These are phyloP conservation scores for Archilochus colubris DNA, from an alignment of 2,113 vertebrate genomes.

Conservation along the genomic window DNA sequence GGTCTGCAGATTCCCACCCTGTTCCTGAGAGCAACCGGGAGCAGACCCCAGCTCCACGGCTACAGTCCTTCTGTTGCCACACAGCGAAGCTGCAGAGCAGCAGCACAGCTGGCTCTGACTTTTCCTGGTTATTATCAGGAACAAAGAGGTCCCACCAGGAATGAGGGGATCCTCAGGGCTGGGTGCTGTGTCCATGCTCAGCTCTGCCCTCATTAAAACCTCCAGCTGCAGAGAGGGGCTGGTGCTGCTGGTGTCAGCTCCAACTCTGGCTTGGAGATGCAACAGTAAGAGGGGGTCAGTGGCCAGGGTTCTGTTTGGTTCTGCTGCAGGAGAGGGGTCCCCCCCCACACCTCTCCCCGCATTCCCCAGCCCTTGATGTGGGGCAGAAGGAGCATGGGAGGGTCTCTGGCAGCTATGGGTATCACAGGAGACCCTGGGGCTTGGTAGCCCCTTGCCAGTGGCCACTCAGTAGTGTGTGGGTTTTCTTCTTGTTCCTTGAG, in stretches of 20 bases:
- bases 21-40: background rate
- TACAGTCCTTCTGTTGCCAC: fast-evolving
- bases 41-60: background rate
- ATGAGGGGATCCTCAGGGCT: background rate
- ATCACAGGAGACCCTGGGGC: background rate
- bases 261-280: background rate
- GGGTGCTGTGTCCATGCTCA: fast-evolving
- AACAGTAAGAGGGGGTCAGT: background rate
- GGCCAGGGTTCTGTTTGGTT: background rate
- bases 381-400: background rate
- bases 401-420: fast-evolving
- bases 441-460: background rate
- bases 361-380: background rate
- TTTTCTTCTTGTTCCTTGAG: background rate
- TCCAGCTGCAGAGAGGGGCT: fast-evolving
- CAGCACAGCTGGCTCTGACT: fast-evolving
- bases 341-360: fast-evolving
- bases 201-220: background rate
- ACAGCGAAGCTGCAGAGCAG: background rate
- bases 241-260: fast-evolving
- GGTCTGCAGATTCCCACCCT: fast-evolving
- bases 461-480: background rate
- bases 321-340: background rate
- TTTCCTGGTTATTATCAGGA: background rate
- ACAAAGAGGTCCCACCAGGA: background rate